phyloP scores from a whole-genome alignment of 1,140 invertebrate species.

The Centruroides vittatus region DNA sequence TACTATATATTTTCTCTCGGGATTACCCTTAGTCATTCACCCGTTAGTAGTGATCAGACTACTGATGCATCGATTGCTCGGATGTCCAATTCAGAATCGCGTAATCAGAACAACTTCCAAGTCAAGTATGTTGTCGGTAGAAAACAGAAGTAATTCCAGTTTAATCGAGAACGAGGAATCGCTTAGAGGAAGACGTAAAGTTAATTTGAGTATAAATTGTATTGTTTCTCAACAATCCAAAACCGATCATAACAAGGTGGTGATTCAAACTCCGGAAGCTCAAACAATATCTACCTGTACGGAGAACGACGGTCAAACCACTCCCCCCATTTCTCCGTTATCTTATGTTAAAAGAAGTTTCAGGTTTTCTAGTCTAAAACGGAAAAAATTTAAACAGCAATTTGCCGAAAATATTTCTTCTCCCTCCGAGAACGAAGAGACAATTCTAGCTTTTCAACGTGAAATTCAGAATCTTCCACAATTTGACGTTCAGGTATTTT shows the following conservation, averaged over 20 bases:
- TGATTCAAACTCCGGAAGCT: too few species aligned
- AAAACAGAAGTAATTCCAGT: constrained; percentile 8
- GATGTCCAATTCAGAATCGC: constrained; percentile 14
- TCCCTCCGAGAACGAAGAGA: constrained; percentile 26
- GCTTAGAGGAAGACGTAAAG: constrained; percentile 8
- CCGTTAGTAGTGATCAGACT: constrained; percentile 43
- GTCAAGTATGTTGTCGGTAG: constrained; percentile 7
- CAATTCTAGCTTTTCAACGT: constrained; percentile 37
- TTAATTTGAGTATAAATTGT: constrained; percentile 14
- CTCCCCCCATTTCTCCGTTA: too few species aligned
- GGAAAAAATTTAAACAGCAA: constrained; percentile 21
- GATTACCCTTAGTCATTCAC: constrained; percentile 38
- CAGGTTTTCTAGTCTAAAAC: constrained; percentile 21
- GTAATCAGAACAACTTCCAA: constrained; percentile 1
- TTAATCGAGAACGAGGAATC: constrained; percentile 27
- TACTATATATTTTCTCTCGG: too few species aligned
- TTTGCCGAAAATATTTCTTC: not conserved
- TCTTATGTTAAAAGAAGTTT: constrained; percentile 8
- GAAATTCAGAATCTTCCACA: constrained; percentile 39
- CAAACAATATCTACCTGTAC: too few species aligned
- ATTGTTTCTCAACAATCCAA: not conserved
- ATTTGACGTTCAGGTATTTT: constrained; percentile 13
- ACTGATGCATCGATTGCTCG: constrained; percentile 40
- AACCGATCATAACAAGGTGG: too few species aligned
- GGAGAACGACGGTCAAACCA: too few species aligned